phyloP scores from a whole-genome alignment of 2,888 invertebrate genomes.

The Philhelius pedissequus region DNA sequence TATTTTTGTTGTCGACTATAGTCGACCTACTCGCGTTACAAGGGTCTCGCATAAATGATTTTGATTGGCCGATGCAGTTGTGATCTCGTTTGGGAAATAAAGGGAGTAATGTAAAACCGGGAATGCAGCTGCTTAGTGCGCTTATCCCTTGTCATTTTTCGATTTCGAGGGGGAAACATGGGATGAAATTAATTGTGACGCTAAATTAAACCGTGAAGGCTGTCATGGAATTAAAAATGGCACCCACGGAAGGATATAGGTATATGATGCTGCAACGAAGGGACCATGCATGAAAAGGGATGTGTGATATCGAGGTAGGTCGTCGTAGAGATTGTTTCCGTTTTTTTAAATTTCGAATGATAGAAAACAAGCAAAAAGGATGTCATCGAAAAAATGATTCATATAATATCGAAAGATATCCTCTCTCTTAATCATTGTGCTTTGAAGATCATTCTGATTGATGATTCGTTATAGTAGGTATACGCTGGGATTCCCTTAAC shows the following conservation, averaged over 20 bases:
- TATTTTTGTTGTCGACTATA: conserved; percentile 7
- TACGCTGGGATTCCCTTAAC: conserved; percentile 9
- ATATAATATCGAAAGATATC: conserved; percentile 36
- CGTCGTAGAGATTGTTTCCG: conserved; percentile 8
- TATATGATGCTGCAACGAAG: neutral
- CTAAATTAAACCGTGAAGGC: conserved; percentile 78
- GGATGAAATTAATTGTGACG: conserved; percentile 60
- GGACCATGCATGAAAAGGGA: conserved; percentile 26
- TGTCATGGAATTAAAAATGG: conserved; percentile 71
- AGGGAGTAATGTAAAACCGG: neutral
- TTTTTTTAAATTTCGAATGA: neutral
- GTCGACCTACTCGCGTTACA: conserved; percentile 39
- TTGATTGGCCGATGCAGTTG: conserved; percentile 45
- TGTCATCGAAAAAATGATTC: conserved; percentile 59
- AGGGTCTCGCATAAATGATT: neutral
- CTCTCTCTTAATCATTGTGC: conserved; percentile 2
- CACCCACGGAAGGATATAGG: conserved; percentile 61
- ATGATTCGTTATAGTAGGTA: conserved; percentile 50
- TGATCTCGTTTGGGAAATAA: conserved; percentile 22
- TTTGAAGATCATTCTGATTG: conserved; percentile 54
- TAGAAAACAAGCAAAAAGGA: neutral
- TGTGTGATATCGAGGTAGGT: conserved; percentile 29
- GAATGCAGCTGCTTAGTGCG: conserved; percentile 57
- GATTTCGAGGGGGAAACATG: conserved; percentile 41
- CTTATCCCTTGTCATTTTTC: conserved; percentile 2